phyloP scores from a whole-genome alignment of 1,140 invertebrate genomes.

The Pissodes strobi region DNA sequence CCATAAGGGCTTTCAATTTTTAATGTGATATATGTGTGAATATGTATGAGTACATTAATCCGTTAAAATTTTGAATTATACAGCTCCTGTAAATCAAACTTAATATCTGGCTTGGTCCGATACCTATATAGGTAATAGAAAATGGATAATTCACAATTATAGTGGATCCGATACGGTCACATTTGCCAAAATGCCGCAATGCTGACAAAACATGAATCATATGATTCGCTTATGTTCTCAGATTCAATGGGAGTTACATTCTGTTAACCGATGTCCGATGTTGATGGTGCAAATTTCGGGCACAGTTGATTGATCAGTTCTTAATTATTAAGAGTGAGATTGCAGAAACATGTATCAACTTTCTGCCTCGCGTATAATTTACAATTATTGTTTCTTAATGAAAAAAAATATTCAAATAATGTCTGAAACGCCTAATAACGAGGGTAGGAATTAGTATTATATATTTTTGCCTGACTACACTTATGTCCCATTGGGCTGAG shows the following conservation, averaged over 20 bases:
- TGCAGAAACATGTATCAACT: too few relatives aligned
- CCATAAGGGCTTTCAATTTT: slow-evolving; percentile 27
- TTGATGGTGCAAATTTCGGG: too few relatives aligned
- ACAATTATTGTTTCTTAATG: too few relatives aligned
- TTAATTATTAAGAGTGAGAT: too few relatives aligned
- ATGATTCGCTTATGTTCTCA: not conserved
- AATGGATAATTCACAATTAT: slow-evolving; percentile 16
- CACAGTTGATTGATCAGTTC: too few relatives aligned
- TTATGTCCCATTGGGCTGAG: too few relatives aligned
- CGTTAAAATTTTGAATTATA: slow-evolving; percentile 21
- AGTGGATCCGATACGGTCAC: not conserved
- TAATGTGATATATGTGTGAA: slow-evolving; percentile 34
- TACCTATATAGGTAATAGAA: slow-evolving; percentile 10
- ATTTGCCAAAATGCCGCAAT: slow-evolving; percentile 19
- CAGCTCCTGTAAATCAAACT: slow-evolving; percentile 19
- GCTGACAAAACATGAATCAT: slow-evolving; percentile 10
- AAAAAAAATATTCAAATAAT: too few relatives aligned
- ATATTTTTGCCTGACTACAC: too few relatives aligned
- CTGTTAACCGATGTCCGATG: too few relatives aligned
- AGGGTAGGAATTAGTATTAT: too few relatives aligned
- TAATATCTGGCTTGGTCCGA: not conserved
- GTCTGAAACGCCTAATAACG: too few relatives aligned
- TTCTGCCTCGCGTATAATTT: too few relatives aligned
- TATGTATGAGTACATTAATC: slow-evolving; percentile 14
- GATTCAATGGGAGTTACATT: slow-evolving; percentile 1